These are phyloP conservation scores for Columba guinea DNA, from an alignment of 2,797 vertebrate genomes.

Conservation along the genomic window DNA sequence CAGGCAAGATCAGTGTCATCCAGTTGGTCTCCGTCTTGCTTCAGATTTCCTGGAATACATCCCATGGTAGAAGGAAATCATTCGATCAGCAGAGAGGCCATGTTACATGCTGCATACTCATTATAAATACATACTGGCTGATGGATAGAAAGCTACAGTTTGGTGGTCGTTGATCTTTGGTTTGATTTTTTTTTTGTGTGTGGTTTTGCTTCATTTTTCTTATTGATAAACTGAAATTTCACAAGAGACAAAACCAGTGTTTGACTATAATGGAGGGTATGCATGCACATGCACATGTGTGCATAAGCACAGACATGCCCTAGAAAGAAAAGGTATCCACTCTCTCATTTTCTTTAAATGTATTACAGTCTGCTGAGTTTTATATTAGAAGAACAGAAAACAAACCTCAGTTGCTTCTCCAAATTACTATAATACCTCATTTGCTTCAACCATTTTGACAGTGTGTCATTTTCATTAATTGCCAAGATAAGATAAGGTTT, in stretches of 20 bases:
- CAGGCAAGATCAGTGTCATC: background rate
- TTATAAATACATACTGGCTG: background rate
- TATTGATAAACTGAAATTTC: background rate
- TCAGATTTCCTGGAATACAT: background rate
- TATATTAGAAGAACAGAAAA: background rate
- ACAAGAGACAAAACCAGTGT: background rate
- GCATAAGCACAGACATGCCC: background rate
- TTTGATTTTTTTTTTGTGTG: no score
- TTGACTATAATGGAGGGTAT: background rate
- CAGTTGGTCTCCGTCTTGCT: background rate
- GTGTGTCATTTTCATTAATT: slow-evolving; percentile 16
- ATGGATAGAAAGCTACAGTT: background rate
- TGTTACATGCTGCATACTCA: background rate
- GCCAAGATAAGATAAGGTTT: background rate
- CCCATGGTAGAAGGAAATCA: background rate
- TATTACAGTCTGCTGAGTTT: background rate
- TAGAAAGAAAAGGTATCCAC: background rate
- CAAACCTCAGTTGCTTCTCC: background rate
- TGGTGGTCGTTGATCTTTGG: background rate
- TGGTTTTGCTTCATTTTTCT: background rate
- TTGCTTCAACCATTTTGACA: background rate
- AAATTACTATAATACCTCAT: background rate
- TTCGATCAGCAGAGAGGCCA: background rate
- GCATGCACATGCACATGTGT: fast-evolving
- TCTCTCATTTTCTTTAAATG: background rate